These are phyloP conservation scores for Aelia acuminata DNA, from an alignment of 2,888 invertebrate genomes.

Conservation along the genomic window DNA sequence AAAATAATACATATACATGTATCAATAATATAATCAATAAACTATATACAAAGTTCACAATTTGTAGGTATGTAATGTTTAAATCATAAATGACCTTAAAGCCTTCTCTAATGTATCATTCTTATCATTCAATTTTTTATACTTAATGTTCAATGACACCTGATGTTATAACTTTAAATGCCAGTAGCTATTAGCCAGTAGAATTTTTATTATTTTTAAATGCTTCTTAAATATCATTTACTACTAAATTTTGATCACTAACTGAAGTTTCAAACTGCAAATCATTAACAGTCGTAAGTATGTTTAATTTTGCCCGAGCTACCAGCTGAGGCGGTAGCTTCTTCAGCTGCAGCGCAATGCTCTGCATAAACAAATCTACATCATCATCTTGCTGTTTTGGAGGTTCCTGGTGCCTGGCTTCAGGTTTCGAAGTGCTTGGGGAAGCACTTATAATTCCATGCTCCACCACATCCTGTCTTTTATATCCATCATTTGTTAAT, in stretches of 20 bases:
- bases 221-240: background rate
- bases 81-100: too few relatives aligned
- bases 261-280: conserved; percentile 17
- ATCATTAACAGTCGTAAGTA: conserved; percentile 3
- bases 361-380: conserved; percentile 26
- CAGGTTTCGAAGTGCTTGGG: background rate
- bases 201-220: background rate
- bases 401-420: background rate
- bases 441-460: background rate
- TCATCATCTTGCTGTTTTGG: conserved; percentile 13
- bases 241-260: background rate
- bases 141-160: background rate
- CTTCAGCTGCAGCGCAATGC: conserved; percentile 16
- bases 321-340: background rate
- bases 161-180: background rate
- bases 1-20: too few relatives aligned
- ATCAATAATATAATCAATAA: too few relatives aligned
- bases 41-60: too few relatives aligned
- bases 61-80: too few relatives aligned
- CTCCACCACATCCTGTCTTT: background rate
- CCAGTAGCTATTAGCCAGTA: background rate
- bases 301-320: background rate
- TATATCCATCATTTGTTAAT: background rate
- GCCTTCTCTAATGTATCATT: too few relatives aligned
- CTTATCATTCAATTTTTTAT: background rate